These are phyloP conservation scores for Melipona quadrifasciata DNA, from an alignment of 1,140 invertebrate genomes.

Conservation along the genomic window DNA sequence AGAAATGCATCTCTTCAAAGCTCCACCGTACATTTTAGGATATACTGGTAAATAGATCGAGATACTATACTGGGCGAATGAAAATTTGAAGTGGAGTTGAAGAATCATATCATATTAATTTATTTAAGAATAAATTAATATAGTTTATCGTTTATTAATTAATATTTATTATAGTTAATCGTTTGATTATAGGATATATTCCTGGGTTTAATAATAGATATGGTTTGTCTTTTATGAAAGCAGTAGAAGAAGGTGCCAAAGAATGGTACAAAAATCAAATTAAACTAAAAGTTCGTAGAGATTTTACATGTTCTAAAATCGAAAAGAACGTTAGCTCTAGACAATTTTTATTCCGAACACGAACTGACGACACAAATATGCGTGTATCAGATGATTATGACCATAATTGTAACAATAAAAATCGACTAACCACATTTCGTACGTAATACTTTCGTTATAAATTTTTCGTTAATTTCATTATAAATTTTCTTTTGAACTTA, in stretches of 20 bases:
- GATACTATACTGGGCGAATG: not conserved
- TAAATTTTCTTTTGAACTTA: not conserved
- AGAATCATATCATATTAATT: not conserved
- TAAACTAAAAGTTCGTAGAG: slow-evolving; percentile 78
- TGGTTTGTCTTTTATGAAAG: slow-evolving; percentile 86
- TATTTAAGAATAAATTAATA: not conserved
- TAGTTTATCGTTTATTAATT: slow-evolving; percentile 29
- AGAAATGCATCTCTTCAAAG: slow-evolving; percentile 77
- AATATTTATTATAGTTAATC: slow-evolving; percentile 3
- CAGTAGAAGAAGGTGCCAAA: slow-evolving; percentile 86
- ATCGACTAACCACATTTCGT: slow-evolving; percentile 70
- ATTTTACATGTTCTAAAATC: slow-evolving; percentile 80
- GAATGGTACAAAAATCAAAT: slow-evolving; percentile 84
- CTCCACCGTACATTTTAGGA: slow-evolving; percentile 85
- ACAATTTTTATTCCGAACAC: slow-evolving; percentile 71
- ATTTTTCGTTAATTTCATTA: not conserved
- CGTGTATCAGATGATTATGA: slow-evolving; percentile 69
- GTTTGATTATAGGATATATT: slow-evolving; percentile 82
- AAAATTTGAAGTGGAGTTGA: not conserved
- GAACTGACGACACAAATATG: slow-evolving; percentile 69
- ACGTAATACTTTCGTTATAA: slow-evolving; percentile 18
- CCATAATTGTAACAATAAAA: slow-evolving; percentile 62
- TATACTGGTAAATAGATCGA: slow-evolving; percentile 83
- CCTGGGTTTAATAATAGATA: slow-evolving; percentile 84
- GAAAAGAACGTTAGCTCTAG: slow-evolving; percentile 74